Percentiles rank a stretch among this genome's conserved stretches.
phyloP scores from a whole-genome alignment of 2,113 vertebrate genomes.

The Daphoenositta chrysoptera region DNA sequence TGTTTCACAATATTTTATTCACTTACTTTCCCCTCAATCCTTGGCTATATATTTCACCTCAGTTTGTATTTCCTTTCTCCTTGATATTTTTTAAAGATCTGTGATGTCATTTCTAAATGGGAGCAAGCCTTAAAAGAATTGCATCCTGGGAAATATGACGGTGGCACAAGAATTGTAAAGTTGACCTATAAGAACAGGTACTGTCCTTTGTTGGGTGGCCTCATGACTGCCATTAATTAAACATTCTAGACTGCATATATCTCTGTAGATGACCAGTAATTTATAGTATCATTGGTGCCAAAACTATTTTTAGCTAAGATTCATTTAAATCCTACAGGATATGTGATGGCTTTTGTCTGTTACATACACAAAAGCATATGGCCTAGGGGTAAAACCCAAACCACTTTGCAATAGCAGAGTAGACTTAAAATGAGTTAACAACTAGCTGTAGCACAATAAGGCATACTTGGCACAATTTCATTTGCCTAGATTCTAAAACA shows the following conservation, averaged over 20 bases:
- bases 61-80: neutral
- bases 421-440: neutral
- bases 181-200: constrained; percentile 89
- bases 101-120: constrained; percentile 91
- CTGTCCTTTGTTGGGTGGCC: neutral
- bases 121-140: constrained; percentile 88
- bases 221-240: neutral
- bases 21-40: neutral
- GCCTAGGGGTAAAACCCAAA: neutral
- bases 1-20: neutral
- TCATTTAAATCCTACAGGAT: neutral
- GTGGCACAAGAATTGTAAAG: constrained; percentile 83
- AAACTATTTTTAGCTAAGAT: neutral
- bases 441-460: neutral
- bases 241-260: neutral
- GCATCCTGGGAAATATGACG: constrained; percentile 86
- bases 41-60: neutral
- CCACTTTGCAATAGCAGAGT: neutral
- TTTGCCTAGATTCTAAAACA: neutral
- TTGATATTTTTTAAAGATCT: constrained; percentile 74
- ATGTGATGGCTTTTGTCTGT: neutral
- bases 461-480: neutral
- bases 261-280: neutral
- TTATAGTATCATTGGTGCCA: neutral
- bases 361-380: neutral